A percentile compares a stretch with the other conserved stretches of the same genome.
These are phyloP conservation scores for Enteromius mattozi DNA, from an alignment of 2,797 vertebrate genomes.

Conservation along the genomic window DNA sequence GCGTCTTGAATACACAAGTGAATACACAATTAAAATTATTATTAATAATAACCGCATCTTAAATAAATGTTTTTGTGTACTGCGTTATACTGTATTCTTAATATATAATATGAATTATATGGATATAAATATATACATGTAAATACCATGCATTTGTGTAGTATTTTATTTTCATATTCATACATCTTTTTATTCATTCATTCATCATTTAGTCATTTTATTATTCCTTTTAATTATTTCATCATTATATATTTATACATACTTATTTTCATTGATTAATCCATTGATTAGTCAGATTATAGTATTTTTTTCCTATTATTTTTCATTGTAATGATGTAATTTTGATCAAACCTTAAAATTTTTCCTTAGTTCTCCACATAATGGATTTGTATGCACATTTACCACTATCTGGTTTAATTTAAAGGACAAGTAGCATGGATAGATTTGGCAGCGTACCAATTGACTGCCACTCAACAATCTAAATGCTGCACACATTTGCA, in stretches of 20 bases:
- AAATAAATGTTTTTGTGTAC: too few relatives aligned
- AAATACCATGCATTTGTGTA: not conserved
- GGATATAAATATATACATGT: too few relatives aligned
- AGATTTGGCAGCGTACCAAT: not conserved
- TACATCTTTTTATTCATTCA: not conserved
- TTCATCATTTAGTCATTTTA: not conserved
- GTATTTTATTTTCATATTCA: not conserved
- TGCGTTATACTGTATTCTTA: too few relatives aligned
- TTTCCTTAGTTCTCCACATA: not conserved
- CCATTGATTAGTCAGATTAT: too few relatives aligned
- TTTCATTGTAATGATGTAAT: not conserved
- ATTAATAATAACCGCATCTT: too few relatives aligned
- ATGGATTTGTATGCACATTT: not conserved
- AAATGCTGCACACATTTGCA: not conserved
- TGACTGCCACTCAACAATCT: not conserved
- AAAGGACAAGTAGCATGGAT: not conserved
- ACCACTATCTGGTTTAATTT: not conserved
- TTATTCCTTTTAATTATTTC: not conserved
- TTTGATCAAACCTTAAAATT: not conserved
- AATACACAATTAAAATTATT: too few relatives aligned
- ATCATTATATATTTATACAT: too few relatives aligned
- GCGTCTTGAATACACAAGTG: too few relatives aligned
- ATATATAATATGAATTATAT: too few relatives aligned
- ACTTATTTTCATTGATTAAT: too few relatives aligned
- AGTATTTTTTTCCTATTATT: too few relatives aligned